These are phyloP conservation scores for Zeuzera pyrina DNA, from an alignment of 2,888 invertebrate genomes.

Conservation along the genomic window DNA sequence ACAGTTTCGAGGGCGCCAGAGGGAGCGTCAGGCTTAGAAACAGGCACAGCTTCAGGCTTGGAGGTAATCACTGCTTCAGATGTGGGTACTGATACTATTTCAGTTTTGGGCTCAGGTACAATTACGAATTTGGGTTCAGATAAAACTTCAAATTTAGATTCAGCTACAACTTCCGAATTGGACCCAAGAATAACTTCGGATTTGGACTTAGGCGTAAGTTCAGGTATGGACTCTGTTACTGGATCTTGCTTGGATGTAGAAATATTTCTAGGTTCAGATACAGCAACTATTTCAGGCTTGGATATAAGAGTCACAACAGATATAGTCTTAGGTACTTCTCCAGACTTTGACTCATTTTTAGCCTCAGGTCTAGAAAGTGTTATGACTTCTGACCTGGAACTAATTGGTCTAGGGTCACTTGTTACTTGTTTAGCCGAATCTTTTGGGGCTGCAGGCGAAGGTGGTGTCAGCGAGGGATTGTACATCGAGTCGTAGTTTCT, in stretches of 20 bases:
- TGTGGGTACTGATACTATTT: no score
- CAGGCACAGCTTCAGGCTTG: no score
- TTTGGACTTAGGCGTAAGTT: no score
- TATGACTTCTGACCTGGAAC: background rate
- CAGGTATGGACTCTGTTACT: no score
- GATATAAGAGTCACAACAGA: background rate
- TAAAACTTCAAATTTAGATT: conserved; percentile 3
- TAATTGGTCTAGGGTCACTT: no score
- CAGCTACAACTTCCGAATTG: conserved; percentile 1
- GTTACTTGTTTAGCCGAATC: no score
- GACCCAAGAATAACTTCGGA: conserved; percentile 4
- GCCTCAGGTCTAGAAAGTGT: no score
- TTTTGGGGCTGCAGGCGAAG: no score
- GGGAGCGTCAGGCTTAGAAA: no score
- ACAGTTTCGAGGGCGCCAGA: no score
- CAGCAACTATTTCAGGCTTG: background rate
- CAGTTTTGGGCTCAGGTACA: background rate
- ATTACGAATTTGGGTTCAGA: conserved; percentile 2
- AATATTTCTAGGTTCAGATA: background rate
- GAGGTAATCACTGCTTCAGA: no score
- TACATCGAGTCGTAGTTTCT: conserved; percentile 56
- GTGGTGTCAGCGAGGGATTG: conserved; percentile 28
- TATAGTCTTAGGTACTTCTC: background rate
- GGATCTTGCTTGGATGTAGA: background rate
- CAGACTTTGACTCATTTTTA: background rate